Base-by-base conservation (phyloP, 2,113 vertebrate genomes). In the Tapirus terrestris region DNA sequence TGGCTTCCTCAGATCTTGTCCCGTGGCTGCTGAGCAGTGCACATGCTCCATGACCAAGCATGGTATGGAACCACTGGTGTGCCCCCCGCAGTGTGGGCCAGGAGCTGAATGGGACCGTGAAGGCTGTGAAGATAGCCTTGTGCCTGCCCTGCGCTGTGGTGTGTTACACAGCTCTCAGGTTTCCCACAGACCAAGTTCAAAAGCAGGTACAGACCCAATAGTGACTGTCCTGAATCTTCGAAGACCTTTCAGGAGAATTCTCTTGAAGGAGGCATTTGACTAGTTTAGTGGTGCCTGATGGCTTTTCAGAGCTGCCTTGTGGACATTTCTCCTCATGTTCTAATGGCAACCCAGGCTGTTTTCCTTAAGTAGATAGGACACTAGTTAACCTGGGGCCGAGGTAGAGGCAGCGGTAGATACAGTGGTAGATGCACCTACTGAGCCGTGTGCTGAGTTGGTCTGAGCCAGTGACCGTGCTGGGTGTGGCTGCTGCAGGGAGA, bases 181-280 rank as follows among this genome's bases (percentile, higher is more conserved):
- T 36, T 3, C 31, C 0, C 5, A 76, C 31, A 10, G 56, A 17
- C 80, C 11, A 29, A 56, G 29, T 0, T 0, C 25, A 5, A 16
- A 70, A 65, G 36, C 72, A 33, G 33, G 8, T 81, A 51, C 18
- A 76, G 17, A 75, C 9, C 56, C 39, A 39, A 25, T 43, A 29
- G 85, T 3, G 1, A 51, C 56, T 14, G 31, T 43, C 8, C 56
- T 51, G 39, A 6, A 9, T 61, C 14, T 2, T 58, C 65, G 27
- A 56, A 68, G 39, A 58, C 36, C 79, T 36, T 58, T 83, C 20
- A 53, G 58, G n/a, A 83, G 73, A 48, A 18, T 3, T 29, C 67
- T 56, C 56, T 12, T 3, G 17, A 83, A 12, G 70, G 29, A 65
- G 75, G 29, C 1, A 3, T 63, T 21, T 45, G 43, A 27, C 43